A percentile compares a stretch with the other conserved stretches of the same genome.
Conservation (phyloP, 2,888 invertebrate genomes). For the Pedicia rivosa region DNA sequence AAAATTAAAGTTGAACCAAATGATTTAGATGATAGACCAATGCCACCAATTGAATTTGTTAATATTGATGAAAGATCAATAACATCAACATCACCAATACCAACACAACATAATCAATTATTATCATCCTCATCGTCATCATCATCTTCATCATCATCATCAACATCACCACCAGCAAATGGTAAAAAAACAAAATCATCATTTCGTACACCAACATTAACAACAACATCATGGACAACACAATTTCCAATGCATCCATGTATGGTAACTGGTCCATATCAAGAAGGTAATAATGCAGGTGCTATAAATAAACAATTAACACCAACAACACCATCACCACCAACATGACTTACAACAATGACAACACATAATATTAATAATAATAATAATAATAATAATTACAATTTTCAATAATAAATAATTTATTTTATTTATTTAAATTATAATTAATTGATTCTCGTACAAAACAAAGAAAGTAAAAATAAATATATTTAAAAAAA, state of each 20-base stretch:
- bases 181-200: slow-evolving; percentile 4
- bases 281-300: slow-evolving; percentile 39
- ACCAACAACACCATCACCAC: slow-evolving; percentile 19
- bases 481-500: too few relatives aligned
- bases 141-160: slow-evolving; percentile 14
- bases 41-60: neutral
- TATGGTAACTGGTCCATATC: slow-evolving; percentile 72
- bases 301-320: slow-evolving; percentile 16
- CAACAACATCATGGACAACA: slow-evolving; percentile 72
- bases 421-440: neutral
- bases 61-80: slow-evolving; percentile 9
- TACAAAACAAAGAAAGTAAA: too few relatives aligned
- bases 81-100: slow-evolving; percentile 14
- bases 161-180: slow-evolving; percentile 10
- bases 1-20: slow-evolving; percentile 26
- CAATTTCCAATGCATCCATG: slow-evolving; percentile 77
- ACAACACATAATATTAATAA: slow-evolving; percentile 13
- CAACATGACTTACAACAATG: slow-evolving; percentile 3
- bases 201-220: slow-evolving; percentile 41
- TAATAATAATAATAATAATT: slow-evolving; percentile 3
- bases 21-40: slow-evolving; percentile 17
- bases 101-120: too few relatives aligned
- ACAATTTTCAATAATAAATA: neutral
- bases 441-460: too few relatives aligned
- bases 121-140: slow-evolving; percentile 14